Conservation (phyloP, 2,797 vertebrate species). For the Pygocentrus nattereri region DNA sequence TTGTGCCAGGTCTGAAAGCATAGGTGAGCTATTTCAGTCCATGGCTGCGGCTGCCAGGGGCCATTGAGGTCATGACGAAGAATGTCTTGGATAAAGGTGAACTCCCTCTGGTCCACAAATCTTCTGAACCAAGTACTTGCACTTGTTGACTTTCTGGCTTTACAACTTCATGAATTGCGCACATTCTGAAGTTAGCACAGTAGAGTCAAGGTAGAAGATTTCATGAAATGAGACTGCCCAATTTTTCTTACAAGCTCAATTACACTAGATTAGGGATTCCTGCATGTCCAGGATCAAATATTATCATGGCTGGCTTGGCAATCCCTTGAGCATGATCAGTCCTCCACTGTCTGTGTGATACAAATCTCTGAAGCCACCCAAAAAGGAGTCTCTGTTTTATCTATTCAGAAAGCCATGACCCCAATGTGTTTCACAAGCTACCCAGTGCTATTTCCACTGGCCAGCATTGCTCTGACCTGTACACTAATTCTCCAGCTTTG, state of each 20-base stretch:
- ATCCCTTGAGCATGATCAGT: slow-evolving; percentile 33
- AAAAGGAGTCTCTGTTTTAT: slow-evolving; percentile 16
- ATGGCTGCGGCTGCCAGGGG: slow-evolving; percentile 23
- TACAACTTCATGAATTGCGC: slow-evolving; percentile 6
- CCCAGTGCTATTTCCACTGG: slow-evolving; percentile 1
- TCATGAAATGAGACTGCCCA: slow-evolving; percentile 1
- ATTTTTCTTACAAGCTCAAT: slow-evolving; percentile 31
- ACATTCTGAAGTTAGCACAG: slow-evolving; percentile 1
- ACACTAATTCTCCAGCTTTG: not conserved
- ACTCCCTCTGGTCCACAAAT: slow-evolving; percentile 10
- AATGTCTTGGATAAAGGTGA: slow-evolving; percentile 25
- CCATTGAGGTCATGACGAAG: slow-evolving; percentile 31
- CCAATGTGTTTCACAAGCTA: slow-evolving; percentile 31
- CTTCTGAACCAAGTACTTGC: slow-evolving; percentile 9
- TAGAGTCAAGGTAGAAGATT: not conserved
- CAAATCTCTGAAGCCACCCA: slow-evolving; percentile 35
- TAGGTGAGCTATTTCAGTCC: slow-evolving; percentile 37
- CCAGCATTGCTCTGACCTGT: slow-evolving; percentile 14
- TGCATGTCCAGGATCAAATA: slow-evolving; percentile 20
- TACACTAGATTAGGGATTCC: slow-evolving; percentile 23
- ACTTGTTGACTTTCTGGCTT: slow-evolving; percentile 5
- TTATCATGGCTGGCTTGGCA: slow-evolving; percentile 43
- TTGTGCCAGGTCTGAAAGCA: slow-evolving; percentile 32
- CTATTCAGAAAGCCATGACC: slow-evolving; percentile 40
- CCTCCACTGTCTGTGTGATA: slow-evolving; percentile 35